A percentile compares a stretch with the other conserved stretches of the same genome.
Conservation (phyloP, 2,797 vertebrate species). For the Argyrosomus regius region DNA sequence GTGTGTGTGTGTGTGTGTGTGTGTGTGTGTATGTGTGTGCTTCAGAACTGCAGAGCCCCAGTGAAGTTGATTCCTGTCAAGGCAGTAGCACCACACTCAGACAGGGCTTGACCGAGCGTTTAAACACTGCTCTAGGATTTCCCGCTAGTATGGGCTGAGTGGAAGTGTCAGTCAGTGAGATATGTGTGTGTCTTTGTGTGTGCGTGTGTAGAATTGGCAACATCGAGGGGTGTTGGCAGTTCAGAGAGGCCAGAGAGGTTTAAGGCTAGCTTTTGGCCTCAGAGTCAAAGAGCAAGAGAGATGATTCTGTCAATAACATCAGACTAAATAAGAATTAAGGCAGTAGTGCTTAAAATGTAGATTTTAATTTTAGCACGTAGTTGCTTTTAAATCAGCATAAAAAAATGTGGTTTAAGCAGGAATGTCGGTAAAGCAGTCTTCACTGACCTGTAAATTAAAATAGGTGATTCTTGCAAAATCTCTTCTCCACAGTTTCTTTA, state of each 20-base stretch:
- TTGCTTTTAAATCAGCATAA: background rate
- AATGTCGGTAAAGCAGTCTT: background rate
- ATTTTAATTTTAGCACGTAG: background rate
- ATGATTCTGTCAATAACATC: background rate
- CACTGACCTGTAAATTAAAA: background rate
- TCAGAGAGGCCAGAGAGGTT: conserved; percentile 52
- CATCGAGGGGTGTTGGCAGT: conserved; percentile 46
- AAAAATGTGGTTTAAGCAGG: background rate
- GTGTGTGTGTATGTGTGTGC: conserved; percentile 25
- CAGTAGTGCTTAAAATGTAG: background rate
- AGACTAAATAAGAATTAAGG: background rate
- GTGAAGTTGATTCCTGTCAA: conserved; percentile 78
- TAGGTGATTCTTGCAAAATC: background rate
- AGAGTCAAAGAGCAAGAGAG: conserved; percentile 29
- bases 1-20: conserved; percentile 17
- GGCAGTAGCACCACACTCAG: conserved; percentile 68
- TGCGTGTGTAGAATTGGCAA: conserved; percentile 27
- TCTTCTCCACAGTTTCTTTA: background rate
- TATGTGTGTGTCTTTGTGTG: conserved; percentile 32
- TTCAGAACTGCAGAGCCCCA: conserved; percentile 51
- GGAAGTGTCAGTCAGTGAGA: conserved; percentile 72
- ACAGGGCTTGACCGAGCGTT: conserved; percentile 78
- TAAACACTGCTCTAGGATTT: conserved; percentile 77
- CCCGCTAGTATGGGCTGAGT: conserved; percentile 67
- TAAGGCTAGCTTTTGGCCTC: conserved; percentile 41